A percentile compares a stretch with the other conserved stretches of the same genome.
These are phyloP conservation scores for Pegoplata infirma DNA, from an alignment of 2,888 invertebrate genomes.

Conservation along the genomic window DNA sequence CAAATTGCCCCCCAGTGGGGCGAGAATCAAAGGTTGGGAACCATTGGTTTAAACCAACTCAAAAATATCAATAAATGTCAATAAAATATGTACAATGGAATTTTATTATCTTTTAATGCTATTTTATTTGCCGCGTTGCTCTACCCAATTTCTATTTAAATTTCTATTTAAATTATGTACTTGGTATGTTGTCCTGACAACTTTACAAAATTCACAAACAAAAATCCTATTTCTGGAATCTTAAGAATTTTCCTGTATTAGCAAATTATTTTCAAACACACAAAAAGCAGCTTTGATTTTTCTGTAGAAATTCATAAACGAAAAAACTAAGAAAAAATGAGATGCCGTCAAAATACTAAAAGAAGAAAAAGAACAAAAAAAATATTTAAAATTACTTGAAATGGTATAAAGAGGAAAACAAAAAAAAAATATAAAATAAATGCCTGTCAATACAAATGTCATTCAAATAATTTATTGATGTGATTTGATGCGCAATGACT, in stretches of 20 bases:
- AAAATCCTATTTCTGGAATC: slow-evolving; percentile 15
- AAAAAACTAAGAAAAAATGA: not conserved
- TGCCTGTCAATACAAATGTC: slow-evolving; percentile 53
- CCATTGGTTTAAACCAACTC: too few species aligned
- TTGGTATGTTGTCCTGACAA: slow-evolving; percentile 30
- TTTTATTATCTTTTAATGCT: too few species aligned
- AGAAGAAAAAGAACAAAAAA: slow-evolving; percentile 11
- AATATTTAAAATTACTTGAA: slow-evolving; percentile 19
- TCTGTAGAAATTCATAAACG: not conserved
- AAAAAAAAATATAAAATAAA: slow-evolving; percentile 3
- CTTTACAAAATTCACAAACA: slow-evolving; percentile 5
- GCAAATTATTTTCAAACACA: slow-evolving; percentile 36
- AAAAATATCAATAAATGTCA: too few species aligned
- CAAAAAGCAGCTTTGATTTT: slow-evolving; percentile 40
- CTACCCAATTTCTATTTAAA: too few species aligned
- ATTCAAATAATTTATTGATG: slow-evolving; percentile 58
- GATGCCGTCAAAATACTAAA: not conserved
- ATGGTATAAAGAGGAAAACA: not conserved
- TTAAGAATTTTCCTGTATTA: slow-evolving; percentile 54
- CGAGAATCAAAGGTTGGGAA: too few species aligned
- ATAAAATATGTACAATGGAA: too few species aligned
- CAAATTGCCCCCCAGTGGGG: too few species aligned
- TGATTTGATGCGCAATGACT: slow-evolving; percentile 58
- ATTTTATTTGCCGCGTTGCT: too few species aligned
- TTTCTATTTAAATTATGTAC: too few species aligned